These are phyloP conservation scores for Casuarius casuarius DNA, from an alignment of 2,113 vertebrate species.

Conservation along the genomic window DNA sequence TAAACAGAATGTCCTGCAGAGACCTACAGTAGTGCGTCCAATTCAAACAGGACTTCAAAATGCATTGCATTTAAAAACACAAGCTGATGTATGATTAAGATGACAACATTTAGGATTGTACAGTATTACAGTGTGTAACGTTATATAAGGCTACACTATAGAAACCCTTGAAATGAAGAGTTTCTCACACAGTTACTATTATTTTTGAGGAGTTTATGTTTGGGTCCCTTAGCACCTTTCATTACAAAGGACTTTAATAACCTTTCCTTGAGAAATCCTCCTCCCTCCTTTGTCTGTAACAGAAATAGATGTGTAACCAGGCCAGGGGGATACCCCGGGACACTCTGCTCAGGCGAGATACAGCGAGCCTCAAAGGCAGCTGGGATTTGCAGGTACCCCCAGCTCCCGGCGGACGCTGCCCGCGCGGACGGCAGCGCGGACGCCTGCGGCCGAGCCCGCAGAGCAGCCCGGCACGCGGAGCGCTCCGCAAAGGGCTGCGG, in stretches of 20 bases:
- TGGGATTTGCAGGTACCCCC: neutral
- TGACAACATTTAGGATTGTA: neutral
- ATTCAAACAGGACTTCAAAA: constrained; percentile 60
- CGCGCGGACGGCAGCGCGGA: accelerated
- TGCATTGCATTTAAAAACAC: constrained; percentile 11
- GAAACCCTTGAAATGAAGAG: constrained; percentile 24
- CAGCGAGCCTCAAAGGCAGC: neutral
- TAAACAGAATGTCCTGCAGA: constrained; percentile 52
- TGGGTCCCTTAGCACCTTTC: constrained; percentile 15
- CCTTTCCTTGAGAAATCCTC: neutral
- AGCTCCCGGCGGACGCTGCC: neutral
- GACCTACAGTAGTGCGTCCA: constrained; percentile 51
- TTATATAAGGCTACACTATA: neutral
- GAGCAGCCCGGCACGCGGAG: too few relatives aligned
- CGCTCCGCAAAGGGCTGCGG: too few relatives aligned
- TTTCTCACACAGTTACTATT: constrained; percentile 31
- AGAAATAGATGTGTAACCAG: neutral
- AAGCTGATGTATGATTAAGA: neutral
- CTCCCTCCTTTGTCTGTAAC: neutral
- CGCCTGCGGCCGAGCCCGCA: too few relatives aligned
- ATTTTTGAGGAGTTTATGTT: constrained; percentile 25
- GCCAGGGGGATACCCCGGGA: accelerated
- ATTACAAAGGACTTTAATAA: neutral
- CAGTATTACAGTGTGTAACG: neutral
- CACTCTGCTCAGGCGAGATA: neutral